A percentile compares a stretch with the other conserved stretches of the same genome.
Conservation (phyloP, 1,140 invertebrate genomes). For the Bombus impatiens region DNA sequence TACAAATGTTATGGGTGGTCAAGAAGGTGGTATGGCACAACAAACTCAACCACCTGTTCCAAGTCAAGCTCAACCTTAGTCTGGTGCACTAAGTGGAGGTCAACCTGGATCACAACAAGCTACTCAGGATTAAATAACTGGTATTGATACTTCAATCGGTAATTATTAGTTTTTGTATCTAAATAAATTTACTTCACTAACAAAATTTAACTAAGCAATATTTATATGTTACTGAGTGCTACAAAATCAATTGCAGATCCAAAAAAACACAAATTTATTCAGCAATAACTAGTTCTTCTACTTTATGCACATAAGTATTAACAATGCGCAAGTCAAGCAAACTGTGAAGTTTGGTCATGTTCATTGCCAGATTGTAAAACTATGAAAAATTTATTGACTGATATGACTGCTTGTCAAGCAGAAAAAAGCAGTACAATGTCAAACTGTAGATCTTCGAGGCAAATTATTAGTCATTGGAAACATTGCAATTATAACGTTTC, state of each 20-base stretch:
- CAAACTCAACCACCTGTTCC: slow-evolving; percentile 87
- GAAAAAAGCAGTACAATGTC: slow-evolving; percentile 95
- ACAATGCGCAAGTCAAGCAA: slow-evolving; percentile 91
- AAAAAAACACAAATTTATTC: slow-evolving; percentile 99
- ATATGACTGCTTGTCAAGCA: slow-evolving; percentile 98
- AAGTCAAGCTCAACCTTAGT: slow-evolving; percentile 87
- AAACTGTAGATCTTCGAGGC: slow-evolving; percentile 98
- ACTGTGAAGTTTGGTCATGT: slow-evolving; percentile 92
- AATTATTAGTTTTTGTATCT: slow-evolving; percentile 18
- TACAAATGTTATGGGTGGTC: slow-evolving; percentile 75
- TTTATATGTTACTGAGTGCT: slow-evolving; percentile 62
- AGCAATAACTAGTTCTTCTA: slow-evolving; percentile 97
- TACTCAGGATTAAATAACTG: slow-evolving; percentile 84
- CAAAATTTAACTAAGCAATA: not conserved
- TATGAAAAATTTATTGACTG: slow-evolving; percentile 99
- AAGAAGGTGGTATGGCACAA: slow-evolving; percentile 84
- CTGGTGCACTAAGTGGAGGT: slow-evolving; percentile 86
- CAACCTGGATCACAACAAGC: slow-evolving; percentile 88
- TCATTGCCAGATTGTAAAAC: slow-evolving; percentile 98
- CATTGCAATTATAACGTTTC: slow-evolving; percentile 97
- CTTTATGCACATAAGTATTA: slow-evolving; percentile 99
- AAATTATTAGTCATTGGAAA: slow-evolving; percentile 99
- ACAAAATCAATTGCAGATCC: slow-evolving; percentile 88
- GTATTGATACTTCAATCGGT: slow-evolving; percentile 74
- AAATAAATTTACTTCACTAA: not conserved